Base-by-base conservation (phyloP, 1,140 invertebrate genomes). In the Procambarus virginalis region DNA sequence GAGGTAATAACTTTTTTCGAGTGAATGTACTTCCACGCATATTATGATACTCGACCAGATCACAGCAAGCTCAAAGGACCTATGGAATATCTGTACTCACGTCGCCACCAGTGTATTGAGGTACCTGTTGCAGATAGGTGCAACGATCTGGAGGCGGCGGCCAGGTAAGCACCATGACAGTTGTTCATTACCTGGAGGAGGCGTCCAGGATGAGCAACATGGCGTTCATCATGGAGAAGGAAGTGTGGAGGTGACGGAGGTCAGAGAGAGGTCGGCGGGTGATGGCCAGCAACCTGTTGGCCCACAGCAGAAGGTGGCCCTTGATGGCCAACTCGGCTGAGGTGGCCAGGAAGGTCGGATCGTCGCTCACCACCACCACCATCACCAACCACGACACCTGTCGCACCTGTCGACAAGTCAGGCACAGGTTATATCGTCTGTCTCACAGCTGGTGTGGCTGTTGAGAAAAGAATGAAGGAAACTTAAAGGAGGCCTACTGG, bases 201-300 rank as follows among this genome's bases (percentile, higher is more conserved):
- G 9, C 83, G 14, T 84, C 68, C 68, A 75, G 12, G 10, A 17
- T 77, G 45, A 85, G 22, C 20, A 85, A 17, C n/a, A 85, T 76
- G 20, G 70, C 70, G 34, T 85, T 85, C 84, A 85, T 85, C 84
- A 77, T 85, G 73, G 84, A 55, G 45, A 80, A 80, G 20, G 78
- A 55, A 20, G 49, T 55, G 2, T 22, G 22, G 55, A 85, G 70
- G 34, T 75, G 22, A 3, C 55, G 51, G 49, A 85, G 70, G 9
- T 58, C 34, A 9, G 9, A 12, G 17, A 76, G 70, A 20, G 70
- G 6, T 8, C 34, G 22, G 84, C 84, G 84, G 22, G 84, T 85
- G 49, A 85, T 48, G 45, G 75, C 84, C 51, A 85, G 58, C 10
- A 82, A n/a, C 51, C 45, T 55, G n/a, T 34, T 85, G 51, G 70